phyloP scores from a whole-genome alignment of 2,113 vertebrate genomes.

The Callorhinus ursinus region DNA sequence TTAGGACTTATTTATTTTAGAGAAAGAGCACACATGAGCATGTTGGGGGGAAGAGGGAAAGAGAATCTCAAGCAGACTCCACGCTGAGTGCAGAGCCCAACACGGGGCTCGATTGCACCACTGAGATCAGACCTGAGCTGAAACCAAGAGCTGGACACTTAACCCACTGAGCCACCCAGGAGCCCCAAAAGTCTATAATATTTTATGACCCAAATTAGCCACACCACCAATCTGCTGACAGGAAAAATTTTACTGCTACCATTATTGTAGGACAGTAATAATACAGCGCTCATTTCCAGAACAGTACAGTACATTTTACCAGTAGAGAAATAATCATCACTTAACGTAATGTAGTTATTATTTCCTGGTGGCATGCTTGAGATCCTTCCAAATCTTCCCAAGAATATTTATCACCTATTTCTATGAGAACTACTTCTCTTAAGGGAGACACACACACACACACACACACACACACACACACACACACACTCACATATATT shows the following conservation, averaged over 20 bases:
- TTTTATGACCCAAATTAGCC: constrained; percentile 1
- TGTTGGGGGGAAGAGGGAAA: too few relatives aligned
- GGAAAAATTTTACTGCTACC: not conserved
- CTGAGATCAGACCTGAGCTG: too few relatives aligned
- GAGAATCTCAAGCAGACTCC: too few relatives aligned
- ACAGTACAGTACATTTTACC: not conserved
- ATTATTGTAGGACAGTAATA: not conserved
- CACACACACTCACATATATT: too few relatives aligned
- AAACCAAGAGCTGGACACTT: too few relatives aligned
- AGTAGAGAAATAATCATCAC: not conserved
- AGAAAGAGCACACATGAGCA: too few relatives aligned
- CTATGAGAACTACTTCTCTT: not conserved
- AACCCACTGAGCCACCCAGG: not conserved
- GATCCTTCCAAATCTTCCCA: not conserved
- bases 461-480: too few relatives aligned
- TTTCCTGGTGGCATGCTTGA: not conserved
- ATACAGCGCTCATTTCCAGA: not conserved
- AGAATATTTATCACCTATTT: constrained; percentile 1
- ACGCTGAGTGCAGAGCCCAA: too few relatives aligned
- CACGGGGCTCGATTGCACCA: too few relatives aligned
- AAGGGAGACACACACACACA: not conserved
- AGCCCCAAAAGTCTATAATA: not conserved
- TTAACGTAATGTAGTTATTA: not conserved
- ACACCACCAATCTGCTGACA: not conserved
- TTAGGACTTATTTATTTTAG: too few relatives aligned